These are phyloP conservation scores for Burhinus bistriatus DNA, from an alignment of 2,113 vertebrate species.

Conservation along the genomic window DNA sequence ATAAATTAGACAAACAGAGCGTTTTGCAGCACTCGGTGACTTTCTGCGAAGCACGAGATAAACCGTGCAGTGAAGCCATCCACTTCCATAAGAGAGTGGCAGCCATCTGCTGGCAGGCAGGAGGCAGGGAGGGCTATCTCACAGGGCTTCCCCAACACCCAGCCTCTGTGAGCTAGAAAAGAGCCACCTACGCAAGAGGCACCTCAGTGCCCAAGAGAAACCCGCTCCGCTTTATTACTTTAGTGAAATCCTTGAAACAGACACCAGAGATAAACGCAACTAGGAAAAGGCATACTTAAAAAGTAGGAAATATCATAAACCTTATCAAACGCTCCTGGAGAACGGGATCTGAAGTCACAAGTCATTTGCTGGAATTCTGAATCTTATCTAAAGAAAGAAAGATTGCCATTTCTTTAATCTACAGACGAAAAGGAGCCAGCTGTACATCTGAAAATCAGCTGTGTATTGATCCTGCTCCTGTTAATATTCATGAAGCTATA, in stretches of 20 bases:
- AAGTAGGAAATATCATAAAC: neutral
- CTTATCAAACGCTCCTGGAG: neutral
- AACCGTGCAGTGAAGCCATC: fast-evolving
- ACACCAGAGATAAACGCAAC: neutral
- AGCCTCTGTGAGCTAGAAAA: fast-evolving
- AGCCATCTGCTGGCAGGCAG: slow-evolving; percentile 27
- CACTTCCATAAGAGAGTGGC: neutral
- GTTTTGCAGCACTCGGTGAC: neutral
- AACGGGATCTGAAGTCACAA: neutral
- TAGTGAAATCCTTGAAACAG: neutral
- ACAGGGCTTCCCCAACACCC: neutral
- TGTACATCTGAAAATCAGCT: slow-evolving; percentile 80
- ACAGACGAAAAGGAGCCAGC: slow-evolving; percentile 73
- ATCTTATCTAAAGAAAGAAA: slow-evolving; percentile 30
- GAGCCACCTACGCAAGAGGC: neutral
- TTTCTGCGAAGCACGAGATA: neutral
- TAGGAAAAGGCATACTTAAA: neutral
- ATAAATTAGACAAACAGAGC: fast-evolving
- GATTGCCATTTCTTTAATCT: slow-evolving; percentile 64
- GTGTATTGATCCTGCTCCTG: slow-evolving; percentile 73
- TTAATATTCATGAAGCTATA: slow-evolving; percentile 83
- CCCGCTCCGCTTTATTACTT: fast-evolving
- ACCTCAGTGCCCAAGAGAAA: neutral
- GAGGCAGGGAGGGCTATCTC: neutral
- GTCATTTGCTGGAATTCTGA: slow-evolving; percentile 6